phyloP scores from a whole-genome alignment of 2,113 vertebrate species.

The Siniperca chuatsi region DNA sequence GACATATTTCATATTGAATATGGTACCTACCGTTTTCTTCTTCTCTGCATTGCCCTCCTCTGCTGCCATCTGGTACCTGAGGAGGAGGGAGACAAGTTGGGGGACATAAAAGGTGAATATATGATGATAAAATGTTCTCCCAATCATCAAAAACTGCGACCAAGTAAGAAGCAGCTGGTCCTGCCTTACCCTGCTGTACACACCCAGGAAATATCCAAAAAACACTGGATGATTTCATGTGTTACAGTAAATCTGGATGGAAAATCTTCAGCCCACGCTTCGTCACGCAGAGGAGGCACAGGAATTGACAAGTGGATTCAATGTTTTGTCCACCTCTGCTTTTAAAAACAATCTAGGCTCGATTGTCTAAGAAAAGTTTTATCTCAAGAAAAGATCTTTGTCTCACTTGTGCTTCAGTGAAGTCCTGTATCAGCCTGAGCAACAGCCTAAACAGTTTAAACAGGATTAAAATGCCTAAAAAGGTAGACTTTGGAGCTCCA shows the following conservation, averaged over 20 bases:
- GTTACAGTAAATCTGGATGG: background rate
- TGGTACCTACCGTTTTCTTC: conserved; percentile 75
- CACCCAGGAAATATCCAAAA: conserved; percentile 6
- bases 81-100: background rate
- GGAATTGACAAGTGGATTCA: background rate
- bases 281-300: background rate
- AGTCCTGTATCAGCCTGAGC: no score
- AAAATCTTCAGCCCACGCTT: background rate
- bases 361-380: no score
- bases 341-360: background rate
- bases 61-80: conserved; percentile 84
- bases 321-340: background rate
- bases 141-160: background rate
- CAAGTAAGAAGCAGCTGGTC: background rate
- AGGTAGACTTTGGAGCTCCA: no score
- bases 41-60: conserved; percentile 78
- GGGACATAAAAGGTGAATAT: background rate
- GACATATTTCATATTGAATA: background rate
- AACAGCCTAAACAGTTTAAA: no score
- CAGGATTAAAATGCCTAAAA: no score
- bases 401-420: no score
- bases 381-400: no score
- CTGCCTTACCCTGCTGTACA: background rate
- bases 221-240: conserved; percentile 12
- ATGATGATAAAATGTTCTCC: no score